A percentile compares a stretch with the other conserved stretches of the same genome.
These are phyloP conservation scores for Dioctria rufipes DNA, from an alignment of 2,888 invertebrate species.

Conservation along the genomic window DNA sequence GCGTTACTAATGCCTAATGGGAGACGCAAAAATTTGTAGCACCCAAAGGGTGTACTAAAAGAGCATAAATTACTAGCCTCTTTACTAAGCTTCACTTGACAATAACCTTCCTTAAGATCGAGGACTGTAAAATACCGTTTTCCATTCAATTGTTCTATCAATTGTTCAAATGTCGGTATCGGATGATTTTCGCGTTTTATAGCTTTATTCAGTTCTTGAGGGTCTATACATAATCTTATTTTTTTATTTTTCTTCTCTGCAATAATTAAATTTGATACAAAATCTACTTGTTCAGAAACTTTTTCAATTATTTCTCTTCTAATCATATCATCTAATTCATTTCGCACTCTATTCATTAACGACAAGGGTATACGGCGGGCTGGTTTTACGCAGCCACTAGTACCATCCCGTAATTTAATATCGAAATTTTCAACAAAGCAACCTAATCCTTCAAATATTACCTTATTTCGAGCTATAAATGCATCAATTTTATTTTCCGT, in stretches of 20 bases:
- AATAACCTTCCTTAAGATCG: slow-evolving; percentile 60
- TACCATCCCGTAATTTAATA: slow-evolving; percentile 55
- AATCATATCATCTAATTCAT: slow-evolving; percentile 54
- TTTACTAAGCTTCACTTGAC: slow-evolving; percentile 59
- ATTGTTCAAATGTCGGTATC: slow-evolving; percentile 61
- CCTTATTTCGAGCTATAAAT: slow-evolving; percentile 41
- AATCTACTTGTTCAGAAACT: slow-evolving; percentile 55
- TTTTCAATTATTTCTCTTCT: slow-evolving; percentile 54
- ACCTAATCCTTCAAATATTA: slow-evolving; percentile 57
- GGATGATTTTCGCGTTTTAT: slow-evolving; percentile 59
- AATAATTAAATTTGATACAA: slow-evolving; percentile 59
- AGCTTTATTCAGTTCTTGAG: slow-evolving; percentile 61
- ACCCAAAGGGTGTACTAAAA: slow-evolving; percentile 59
- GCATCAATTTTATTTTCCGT: background rate
- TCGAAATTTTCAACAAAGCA: slow-evolving; percentile 57
- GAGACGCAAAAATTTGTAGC: slow-evolving; percentile 57
- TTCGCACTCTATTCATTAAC: slow-evolving; percentile 51
- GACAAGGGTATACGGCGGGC: slow-evolving; percentile 57
- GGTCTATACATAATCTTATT: slow-evolving; percentile 63
- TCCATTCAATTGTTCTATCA: slow-evolving; percentile 58
- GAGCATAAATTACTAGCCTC: slow-evolving; percentile 64
- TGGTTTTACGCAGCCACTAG: slow-evolving; percentile 55
- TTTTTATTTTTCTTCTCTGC: slow-evolving; percentile 62
- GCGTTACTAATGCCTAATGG: slow-evolving; percentile 62
- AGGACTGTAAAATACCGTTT: slow-evolving; percentile 61